Evolutionary conservation across 2,797 vertebrate species (phyloP), one percentile per base, ranked within the genome.

Genomic region (Pristis pectinata): DNA sequence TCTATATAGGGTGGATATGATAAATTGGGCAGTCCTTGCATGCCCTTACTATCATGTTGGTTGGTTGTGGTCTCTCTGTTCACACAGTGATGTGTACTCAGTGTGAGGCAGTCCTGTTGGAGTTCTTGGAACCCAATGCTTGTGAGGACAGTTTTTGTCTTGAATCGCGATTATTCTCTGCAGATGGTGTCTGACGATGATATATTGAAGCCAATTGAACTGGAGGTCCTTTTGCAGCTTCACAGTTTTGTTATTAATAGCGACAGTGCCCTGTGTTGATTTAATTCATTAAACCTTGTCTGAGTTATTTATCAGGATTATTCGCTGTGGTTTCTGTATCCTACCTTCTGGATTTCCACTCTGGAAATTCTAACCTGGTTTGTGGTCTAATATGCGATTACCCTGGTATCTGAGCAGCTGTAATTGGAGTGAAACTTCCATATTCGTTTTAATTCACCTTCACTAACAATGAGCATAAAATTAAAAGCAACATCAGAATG

Each of bases 251-350:
- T 67, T 67, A 67, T 91, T 91, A 11, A 19, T 64, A 27, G 59
- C 64, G 59, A 11, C 87, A 67, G 34, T 22, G 37, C 59, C 87
- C 64, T 91, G n/a, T 91, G 87, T 41, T 64, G 61, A 11, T 64
- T 91, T 91, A 67, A 67, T 91, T 91, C 87, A 37, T 59, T 87
- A n/a, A 59, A 56, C 59, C 67, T 24, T 67, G 59, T 61, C 87
- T 91, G 19, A 37, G 64, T 67, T 61, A 91, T 91, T 91, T 41
- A 67, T 91, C 87, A 91, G 37, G 61, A 91, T 91, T 91, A 91
- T 27, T 67, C n/a, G n/a, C 49, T 67, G 61, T 67, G 9, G 87
- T 41, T 91, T 64, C 64, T 9, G 6, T 24, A 10, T n/a, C 37
- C 1, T 27, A 41, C 61, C 61, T 41, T 41, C 87, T 41, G 87